A percentile compares a stretch with the other conserved stretches of the same genome.
Conservation (phyloP, 2,888 invertebrate genomes). For the Deilephila porcellus region DNA sequence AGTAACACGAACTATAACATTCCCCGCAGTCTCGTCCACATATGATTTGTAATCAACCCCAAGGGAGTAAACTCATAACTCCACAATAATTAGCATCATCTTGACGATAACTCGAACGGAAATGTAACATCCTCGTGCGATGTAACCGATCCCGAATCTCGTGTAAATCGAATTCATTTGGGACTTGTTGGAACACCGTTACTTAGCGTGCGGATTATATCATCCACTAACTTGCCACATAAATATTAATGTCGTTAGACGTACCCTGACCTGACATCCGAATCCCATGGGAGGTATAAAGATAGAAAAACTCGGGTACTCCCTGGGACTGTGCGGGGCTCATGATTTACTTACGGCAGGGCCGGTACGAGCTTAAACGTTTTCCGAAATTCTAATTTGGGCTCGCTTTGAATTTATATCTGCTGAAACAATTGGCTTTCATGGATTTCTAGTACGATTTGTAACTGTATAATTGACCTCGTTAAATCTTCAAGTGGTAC, state of each 20-base stretch:
- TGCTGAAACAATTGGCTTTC: constrained; percentile 28
- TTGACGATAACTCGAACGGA: neutral
- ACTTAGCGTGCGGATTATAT: constrained; percentile 41
- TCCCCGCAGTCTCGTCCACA: too few relatives aligned
- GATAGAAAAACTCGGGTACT: constrained; percentile 47
- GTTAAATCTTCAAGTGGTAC: constrained; percentile 19
- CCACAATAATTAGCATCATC: neutral
- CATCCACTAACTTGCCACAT: constrained; percentile 49
- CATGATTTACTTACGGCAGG: constrained; percentile 45
- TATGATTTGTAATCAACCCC: too few relatives aligned
- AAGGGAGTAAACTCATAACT: neutral
- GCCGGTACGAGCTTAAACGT: constrained; percentile 36
- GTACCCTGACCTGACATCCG: constrained; percentile 41
- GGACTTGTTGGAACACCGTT: constrained; percentile 31
- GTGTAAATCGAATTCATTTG: constrained; percentile 38
- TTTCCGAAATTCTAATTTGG: constrained; percentile 46
- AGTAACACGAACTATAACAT: too few relatives aligned
- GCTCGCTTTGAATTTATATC: constrained; percentile 39
- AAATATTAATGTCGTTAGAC: constrained; percentile 54
- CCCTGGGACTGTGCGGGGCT: constrained; percentile 35
- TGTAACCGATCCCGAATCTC: constrained; percentile 28
- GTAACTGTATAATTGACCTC: constrained; percentile 20
- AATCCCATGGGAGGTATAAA: constrained; percentile 46
- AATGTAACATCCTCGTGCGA: neutral
- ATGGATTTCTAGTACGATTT: constrained; percentile 22